These are phyloP conservation scores for Hofmannophila pseudospretella DNA, from an alignment of 2,888 invertebrate genomes.

Conservation along the genomic window DNA sequence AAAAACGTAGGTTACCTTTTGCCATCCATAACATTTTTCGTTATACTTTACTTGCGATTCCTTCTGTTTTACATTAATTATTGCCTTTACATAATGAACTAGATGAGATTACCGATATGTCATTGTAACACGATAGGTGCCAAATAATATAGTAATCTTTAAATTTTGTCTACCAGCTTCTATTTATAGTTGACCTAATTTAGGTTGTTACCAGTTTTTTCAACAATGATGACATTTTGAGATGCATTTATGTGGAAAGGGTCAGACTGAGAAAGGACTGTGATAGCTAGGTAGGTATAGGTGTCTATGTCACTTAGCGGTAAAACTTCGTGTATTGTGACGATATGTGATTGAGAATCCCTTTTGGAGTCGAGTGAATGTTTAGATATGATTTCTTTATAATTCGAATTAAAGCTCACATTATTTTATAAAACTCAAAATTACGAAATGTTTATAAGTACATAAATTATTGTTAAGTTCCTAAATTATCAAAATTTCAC, in stretches of 20 bases:
- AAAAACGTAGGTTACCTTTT: conserved; percentile 75
- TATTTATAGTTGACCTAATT: conserved; percentile 62
- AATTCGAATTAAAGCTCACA: conserved; percentile 23
- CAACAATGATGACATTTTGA: conserved; percentile 61
- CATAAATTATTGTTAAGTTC: conserved; percentile 45
- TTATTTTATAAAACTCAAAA: conserved; percentile 30
- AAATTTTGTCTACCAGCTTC: conserved; percentile 59
- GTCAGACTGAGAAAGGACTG: conserved; percentile 78
- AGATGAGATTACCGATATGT: conserved; percentile 41
- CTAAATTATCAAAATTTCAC: conserved; percentile 40
- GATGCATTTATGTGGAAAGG: conserved; percentile 73
- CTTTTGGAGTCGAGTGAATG: conserved; percentile 49
- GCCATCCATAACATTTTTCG: conserved; percentile 57
- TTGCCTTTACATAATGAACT: conserved; percentile 30
- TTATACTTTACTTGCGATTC: conserved; percentile 52
- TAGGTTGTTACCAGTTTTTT: conserved; percentile 73
- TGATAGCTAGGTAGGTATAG: conserved; percentile 76
- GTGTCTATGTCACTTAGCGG: conserved; percentile 67
- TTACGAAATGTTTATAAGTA: conserved; percentile 32
- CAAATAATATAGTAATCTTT: conserved; percentile 67
- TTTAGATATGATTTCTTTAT: conserved; percentile 27
- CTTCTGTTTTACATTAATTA: conserved; percentile 39
- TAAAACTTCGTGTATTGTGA: conserved; percentile 53
- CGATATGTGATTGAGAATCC: conserved; percentile 39
- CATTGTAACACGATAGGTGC: conserved; percentile 64